Conservation (phyloP, 23 tunicate genomes). For the Trididemnum miniatum region DNA sequence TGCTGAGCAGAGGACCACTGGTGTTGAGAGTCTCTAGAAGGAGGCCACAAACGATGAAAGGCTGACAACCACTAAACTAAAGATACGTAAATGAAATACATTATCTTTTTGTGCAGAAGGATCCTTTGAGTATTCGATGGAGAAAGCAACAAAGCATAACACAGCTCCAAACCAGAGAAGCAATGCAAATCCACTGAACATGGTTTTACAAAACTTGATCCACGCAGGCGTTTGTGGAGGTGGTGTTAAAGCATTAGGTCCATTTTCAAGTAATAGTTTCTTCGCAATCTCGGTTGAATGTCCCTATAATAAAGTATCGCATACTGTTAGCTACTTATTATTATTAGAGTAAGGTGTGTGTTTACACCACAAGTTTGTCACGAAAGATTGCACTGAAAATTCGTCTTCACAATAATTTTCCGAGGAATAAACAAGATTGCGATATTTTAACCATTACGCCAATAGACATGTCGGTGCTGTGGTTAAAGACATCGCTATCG, state of each 20-base stretch:
- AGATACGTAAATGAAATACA: neutral
- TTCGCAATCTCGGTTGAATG: conserved; percentile 25
- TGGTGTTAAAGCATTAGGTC: conserved; percentile 66
- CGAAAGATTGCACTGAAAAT: neutral
- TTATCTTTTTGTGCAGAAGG: conserved; percentile 4
- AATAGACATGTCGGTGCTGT: too few species aligned
- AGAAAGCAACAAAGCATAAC: conserved; percentile 58
- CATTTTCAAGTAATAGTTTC: conserved; percentile 35
- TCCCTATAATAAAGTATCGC: too few species aligned
- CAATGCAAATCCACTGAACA: conserved; percentile 63
- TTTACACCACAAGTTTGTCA: neutral
- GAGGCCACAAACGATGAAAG: too few species aligned
- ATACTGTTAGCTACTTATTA: too few species aligned
- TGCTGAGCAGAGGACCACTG: too few species aligned
- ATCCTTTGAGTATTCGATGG: conserved; percentile 16
- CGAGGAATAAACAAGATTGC: too few species aligned
- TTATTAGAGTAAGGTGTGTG: too few species aligned
- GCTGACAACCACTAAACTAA: too few species aligned
- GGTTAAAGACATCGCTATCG: too few species aligned
- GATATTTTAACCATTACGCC: too few species aligned
- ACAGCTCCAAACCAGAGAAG: conserved; percentile 69
- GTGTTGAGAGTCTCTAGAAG: too few species aligned
- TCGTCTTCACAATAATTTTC: neutral
- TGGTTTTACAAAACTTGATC: conserved; percentile 44
- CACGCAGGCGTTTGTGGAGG: conserved; percentile 66